phyloP scores from a whole-genome alignment of 2,113 vertebrate genomes.

The Tenebrosternarchus preto region DNA sequence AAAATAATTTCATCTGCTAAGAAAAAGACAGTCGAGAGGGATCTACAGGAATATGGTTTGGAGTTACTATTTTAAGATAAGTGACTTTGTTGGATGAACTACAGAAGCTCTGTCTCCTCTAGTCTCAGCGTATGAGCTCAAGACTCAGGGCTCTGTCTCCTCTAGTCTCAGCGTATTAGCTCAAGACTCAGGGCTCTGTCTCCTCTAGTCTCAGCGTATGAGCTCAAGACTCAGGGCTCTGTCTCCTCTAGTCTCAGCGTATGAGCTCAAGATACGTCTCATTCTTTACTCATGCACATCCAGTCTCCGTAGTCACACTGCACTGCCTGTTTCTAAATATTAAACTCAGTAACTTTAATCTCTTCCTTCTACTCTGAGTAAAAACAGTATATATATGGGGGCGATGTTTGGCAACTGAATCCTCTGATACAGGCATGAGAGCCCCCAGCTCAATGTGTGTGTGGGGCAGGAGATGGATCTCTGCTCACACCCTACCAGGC shows the following conservation, averaged over 20 bases:
- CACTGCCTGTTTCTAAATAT: constrained; percentile 24
- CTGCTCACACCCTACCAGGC: constrained; percentile 73
- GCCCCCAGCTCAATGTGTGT: background rate
- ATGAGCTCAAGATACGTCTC: background rate
- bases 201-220: too few species aligned
- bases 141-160: too few species aligned
- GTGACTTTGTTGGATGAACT: too few species aligned
- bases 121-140: too few species aligned
- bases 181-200: too few species aligned
- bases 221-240: background rate
- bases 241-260: constrained; percentile 15
- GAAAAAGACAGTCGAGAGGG: background rate
- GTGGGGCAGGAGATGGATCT: background rate
- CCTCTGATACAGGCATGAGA: too few species aligned
- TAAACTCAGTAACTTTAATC: constrained; percentile 9
- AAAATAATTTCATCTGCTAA: constrained; percentile 30
- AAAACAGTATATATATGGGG: background rate
- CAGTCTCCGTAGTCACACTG: background rate
- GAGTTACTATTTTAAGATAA: too few species aligned
- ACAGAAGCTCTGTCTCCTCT: too few species aligned
- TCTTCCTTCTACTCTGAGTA: constrained; percentile 3
- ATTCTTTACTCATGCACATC: constrained; percentile 22
- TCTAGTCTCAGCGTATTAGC: too few species aligned
- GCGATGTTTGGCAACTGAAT: background rate
- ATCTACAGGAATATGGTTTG: background rate